Conservation (phyloP, 1,140 invertebrate genomes). For the Drosophila eugracilis region DNA sequence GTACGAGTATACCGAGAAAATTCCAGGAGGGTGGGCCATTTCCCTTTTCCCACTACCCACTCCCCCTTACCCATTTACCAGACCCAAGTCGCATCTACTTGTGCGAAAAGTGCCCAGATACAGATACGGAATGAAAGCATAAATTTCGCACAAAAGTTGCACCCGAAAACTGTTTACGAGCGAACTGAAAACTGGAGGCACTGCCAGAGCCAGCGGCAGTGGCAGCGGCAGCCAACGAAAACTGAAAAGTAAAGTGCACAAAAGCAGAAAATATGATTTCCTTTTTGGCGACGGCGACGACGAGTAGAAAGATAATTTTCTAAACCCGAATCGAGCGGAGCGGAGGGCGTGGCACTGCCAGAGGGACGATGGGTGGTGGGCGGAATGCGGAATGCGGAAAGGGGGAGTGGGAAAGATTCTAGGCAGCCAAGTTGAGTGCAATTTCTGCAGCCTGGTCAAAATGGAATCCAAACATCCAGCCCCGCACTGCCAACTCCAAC, state of each 20-base stretch:
- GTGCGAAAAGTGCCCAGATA: constrained; percentile 79
- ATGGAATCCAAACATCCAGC: constrained; percentile 48
- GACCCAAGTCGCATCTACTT: constrained; percentile 60
- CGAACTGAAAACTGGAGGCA: constrained; percentile 16
- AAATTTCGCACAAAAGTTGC: constrained; percentile 84
- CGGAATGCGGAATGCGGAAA: background rate
- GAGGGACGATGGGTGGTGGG: no score
- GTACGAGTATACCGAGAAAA: constrained; percentile 6
- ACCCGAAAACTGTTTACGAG: constrained; percentile 82
- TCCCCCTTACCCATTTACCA: constrained; percentile 22
- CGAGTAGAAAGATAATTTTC: constrained; percentile 84
- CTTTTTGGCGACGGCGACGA: constrained; percentile 84
- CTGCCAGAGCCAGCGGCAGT: constrained; percentile 39
- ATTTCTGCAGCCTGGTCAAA: constrained; percentile 78
- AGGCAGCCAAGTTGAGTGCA: constrained; percentile 69
- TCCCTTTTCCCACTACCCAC: no score
- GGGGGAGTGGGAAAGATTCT: constrained; percentile 41
- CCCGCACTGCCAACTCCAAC: constrained; percentile 17
- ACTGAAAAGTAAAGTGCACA: constrained; percentile 84
- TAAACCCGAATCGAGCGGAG: constrained; percentile 61
- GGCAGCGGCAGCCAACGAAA: constrained; percentile 61
- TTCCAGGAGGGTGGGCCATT: constrained; percentile 17
- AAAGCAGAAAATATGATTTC: constrained; percentile 85
- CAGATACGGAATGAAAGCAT: constrained; percentile 68
- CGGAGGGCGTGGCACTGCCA: constrained; percentile 39